Evolutionary conservation across 2,113 vertebrate species (phyloP).

Genomic region (Zeus faber): DNA sequence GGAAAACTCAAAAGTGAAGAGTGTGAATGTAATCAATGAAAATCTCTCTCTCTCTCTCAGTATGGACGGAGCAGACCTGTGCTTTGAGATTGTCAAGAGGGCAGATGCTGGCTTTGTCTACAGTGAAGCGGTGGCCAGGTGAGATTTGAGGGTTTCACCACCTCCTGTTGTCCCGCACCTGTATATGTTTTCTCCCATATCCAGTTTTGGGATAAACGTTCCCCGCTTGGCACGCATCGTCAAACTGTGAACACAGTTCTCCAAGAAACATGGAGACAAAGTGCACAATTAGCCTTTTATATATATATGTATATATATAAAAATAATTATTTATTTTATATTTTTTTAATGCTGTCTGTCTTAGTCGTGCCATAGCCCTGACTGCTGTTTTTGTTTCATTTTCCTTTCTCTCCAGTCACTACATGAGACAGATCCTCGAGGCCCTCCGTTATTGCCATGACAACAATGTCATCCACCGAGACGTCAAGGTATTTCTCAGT

Average conservation of each 20-base stretch:
- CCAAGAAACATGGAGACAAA: not conserved
- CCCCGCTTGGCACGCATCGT: too few relatives aligned
- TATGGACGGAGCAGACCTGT: constrained; percentile 92
- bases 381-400: not conserved
- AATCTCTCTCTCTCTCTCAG: constrained; percentile 55
- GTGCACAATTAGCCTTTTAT: not conserved
- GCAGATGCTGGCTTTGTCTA: constrained; percentile 93
- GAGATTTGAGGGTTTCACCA: constrained; percentile 33
- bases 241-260: not conserved
- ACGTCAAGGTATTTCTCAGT: constrained; percentile 99
- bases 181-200: not conserved
- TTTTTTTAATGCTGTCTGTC: too few relatives aligned
- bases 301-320: too few relatives aligned
- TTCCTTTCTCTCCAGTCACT: constrained; percentile 84
- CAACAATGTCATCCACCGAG: constrained; percentile 98
- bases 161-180: not conserved
- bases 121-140: constrained; percentile 93
- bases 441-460: constrained; percentile 98
- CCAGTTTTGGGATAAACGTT: too few relatives aligned
- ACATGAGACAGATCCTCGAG: constrained; percentile 98
- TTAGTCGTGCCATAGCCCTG: not conserved
- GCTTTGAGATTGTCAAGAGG: constrained; percentile 92
- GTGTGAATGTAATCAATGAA: not conserved
- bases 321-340: not conserved
- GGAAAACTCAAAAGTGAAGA: too few relatives aligned